phyloP scores from a whole-genome alignment of 2,888 invertebrate species.

The Hypercompe scribonia region DNA sequence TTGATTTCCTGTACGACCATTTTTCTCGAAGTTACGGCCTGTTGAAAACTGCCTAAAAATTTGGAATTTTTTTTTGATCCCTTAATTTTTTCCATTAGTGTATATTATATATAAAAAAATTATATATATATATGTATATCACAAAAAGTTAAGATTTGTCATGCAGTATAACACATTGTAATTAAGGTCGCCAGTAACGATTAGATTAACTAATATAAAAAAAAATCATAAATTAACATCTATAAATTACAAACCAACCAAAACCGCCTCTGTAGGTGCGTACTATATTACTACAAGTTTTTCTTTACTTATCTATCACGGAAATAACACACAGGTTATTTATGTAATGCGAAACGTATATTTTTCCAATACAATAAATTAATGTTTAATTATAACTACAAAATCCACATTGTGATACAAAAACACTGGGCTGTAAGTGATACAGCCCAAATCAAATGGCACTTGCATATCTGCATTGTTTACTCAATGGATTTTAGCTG shows the following conservation, averaged over 20 bases:
- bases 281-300: conserved; percentile 75
- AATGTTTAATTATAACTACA: conserved; percentile 72
- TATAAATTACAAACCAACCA: conserved; percentile 73
- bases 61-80: too few species aligned
- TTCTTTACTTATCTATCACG: conserved; percentile 82
- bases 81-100: too few species aligned
- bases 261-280: conserved; percentile 75
- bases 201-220: conserved; percentile 53
- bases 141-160: conserved; percentile 66
- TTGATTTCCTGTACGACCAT: too few species aligned
- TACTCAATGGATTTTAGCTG: conserved; percentile 69
- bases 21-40: too few species aligned
- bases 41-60: too few species aligned
- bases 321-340: conserved; percentile 81
- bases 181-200: conserved; percentile 69
- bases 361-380: conserved; percentile 75
- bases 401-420: conserved; percentile 72
- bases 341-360: conserved; percentile 78
- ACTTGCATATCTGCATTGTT: conserved; percentile 83
- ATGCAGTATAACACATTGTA: conserved; percentile 68
- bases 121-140: conserved; percentile 51
- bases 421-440: conserved; percentile 69
- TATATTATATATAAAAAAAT: conserved; percentile 45
- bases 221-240: conserved; percentile 58
- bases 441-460: conserved; percentile 83